Base-by-base conservation (phyloP, 2,888 invertebrate genomes). In the Aricia artaxerxes region DNA sequence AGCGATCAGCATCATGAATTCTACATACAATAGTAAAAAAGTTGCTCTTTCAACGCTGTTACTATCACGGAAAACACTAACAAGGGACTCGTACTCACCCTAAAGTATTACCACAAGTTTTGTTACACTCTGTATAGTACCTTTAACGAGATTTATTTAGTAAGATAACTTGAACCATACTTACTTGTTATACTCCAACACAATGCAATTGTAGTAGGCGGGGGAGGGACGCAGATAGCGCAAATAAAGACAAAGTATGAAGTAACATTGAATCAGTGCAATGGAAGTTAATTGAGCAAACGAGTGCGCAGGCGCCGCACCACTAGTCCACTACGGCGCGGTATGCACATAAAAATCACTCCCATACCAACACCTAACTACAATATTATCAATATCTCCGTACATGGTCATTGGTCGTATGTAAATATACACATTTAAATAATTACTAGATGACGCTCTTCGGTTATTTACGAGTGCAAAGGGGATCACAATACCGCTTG, bases 241-340 rank as follows among this genome's bases (percentile, higher is more conserved):
- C 78, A 83, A 84, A 85, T 84, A 82, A 84, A 83, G 79, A 81
- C 81, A 82, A 83, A 83, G 83, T 82, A 82, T 82, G 82, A 83
- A 80, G 82, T 84, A 83, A 82, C 81, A 80, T 84, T 85, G 85
- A 88, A 88, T 88, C 86, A 86, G 85, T 82, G 85, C 85, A 82
- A 84, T 86, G 82, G 83, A 80, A 81, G 80, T 84, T 86, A 86
- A 88, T 87, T 86, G 86, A 84, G 82, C 82, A 80, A 85, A 83
- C 83, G 84, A 82, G 78, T 78, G 80, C 77, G 77, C 80, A 79
- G 80, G 81, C 82, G 81, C 82, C 79, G 78, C 78, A 69, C 31
- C 79, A 78, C 60, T 78, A 60, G 78, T 35, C 31, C 79, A 78
- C 60, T 78, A 60, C 79, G 40, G 75, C 60, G 72, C 61, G 73